phyloP scores from a whole-genome alignment of 2,888 invertebrate species.

The Toxonevra muliebris region DNA sequence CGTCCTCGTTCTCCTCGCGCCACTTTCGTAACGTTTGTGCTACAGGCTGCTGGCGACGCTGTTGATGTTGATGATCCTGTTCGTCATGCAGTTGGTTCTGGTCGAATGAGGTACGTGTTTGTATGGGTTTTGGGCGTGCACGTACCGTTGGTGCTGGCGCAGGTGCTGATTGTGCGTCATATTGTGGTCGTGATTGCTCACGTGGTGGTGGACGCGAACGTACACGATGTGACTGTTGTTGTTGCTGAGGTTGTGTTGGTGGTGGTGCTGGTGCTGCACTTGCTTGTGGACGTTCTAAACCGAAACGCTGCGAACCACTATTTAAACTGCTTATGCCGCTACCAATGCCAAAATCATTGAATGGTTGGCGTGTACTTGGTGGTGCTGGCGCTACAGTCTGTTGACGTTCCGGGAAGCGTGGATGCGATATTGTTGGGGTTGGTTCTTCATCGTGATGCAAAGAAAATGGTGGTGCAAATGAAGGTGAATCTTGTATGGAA shows the following conservation, averaged over 20 bases:
- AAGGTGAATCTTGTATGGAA: conserved; percentile 65
- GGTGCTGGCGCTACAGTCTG: conserved; percentile 44
- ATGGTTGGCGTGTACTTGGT: conserved; percentile 47
- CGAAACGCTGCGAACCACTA: conserved; percentile 52
- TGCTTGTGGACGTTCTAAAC: conserved; percentile 59
- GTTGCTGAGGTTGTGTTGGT: conserved; percentile 47
- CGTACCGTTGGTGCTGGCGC: conserved; percentile 53
- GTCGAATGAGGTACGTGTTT: conserved; percentile 57
- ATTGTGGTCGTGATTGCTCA: conserved; percentile 62
- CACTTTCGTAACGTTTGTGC: conserved; percentile 77
- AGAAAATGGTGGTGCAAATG: conserved; percentile 51
- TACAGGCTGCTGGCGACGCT: conserved; percentile 72
- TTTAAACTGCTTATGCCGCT: conserved; percentile 48
- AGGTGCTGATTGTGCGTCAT: conserved; percentile 42
- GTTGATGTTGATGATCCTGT: conserved; percentile 46
- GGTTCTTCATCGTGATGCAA: conserved; percentile 48
- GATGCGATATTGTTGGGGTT: conserved; percentile 50
- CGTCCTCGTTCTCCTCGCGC: conserved; percentile 77
- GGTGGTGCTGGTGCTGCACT: conserved; percentile 45
- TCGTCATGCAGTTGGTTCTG: conserved; percentile 59
- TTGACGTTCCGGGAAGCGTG: conserved; percentile 59
- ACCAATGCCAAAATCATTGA: conserved; percentile 58
- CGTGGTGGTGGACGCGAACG: conserved; percentile 53
- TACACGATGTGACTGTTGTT: conserved; percentile 68
- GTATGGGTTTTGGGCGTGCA: conserved; percentile 55